phyloP scores from a whole-genome alignment of 2,888 invertebrate genomes.

The Ganaspis brasiliensis region DNA sequence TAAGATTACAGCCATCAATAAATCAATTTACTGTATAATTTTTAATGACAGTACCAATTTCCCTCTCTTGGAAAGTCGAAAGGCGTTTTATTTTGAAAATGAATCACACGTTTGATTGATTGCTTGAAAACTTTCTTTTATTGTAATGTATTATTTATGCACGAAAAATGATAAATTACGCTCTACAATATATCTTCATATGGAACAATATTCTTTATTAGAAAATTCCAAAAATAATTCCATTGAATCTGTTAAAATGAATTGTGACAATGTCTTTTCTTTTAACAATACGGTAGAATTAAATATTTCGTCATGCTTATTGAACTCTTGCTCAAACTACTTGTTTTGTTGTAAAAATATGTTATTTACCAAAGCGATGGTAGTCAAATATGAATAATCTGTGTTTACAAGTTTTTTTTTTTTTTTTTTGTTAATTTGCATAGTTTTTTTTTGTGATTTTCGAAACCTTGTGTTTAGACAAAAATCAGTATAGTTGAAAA shows the following conservation, averaged over 20 bases:
- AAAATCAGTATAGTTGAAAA: too few species aligned
- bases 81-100: background rate
- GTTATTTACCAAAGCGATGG: too few species aligned
- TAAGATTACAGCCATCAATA: conserved; percentile 8
- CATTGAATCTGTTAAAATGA: background rate
- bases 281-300: background rate
- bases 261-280: background rate
- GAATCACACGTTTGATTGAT: conserved; percentile 18
- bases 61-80: conserved; percentile 20
- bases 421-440: too few species aligned
- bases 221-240: background rate
- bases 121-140: conserved; percentile 11
- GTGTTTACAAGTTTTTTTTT: too few species aligned
- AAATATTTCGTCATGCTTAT: too few species aligned
- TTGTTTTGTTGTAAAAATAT: too few species aligned
- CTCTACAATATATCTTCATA: background rate
- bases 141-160: conserved; percentile 5
- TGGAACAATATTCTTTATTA: background rate
- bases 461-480: too few species aligned
- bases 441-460: too few species aligned
- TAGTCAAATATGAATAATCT: too few species aligned
- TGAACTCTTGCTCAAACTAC: too few species aligned
- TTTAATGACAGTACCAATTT: conserved; percentile 18
- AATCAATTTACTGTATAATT: conserved; percentile 6
- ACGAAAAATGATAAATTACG: conserved; percentile 10